Evolutionary conservation across 2,113 vertebrate species (phyloP).

Genomic region (Crotophaga sulcirostris): DNA sequence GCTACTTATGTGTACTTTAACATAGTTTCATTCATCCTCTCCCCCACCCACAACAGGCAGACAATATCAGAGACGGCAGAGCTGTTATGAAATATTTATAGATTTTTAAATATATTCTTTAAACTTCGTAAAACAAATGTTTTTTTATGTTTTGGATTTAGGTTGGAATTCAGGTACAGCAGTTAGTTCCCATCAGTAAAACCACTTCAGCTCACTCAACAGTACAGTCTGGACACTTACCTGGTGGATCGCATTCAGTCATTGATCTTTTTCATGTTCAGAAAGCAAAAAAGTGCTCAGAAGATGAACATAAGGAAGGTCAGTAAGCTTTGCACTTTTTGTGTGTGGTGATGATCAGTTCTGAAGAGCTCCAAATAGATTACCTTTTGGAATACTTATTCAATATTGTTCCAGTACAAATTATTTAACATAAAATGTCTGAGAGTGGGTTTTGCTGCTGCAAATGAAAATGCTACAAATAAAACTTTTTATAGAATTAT

Average conservation of each 20-base stretch:
- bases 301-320: constrained; percentile 76
- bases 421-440: not conserved
- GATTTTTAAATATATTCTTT: not conserved
- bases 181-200: constrained; percentile 79
- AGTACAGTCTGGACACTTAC: constrained; percentile 56
- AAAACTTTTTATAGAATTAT: not conserved
- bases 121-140: not conserved
- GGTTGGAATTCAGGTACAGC: constrained; percentile 92
- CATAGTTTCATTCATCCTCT: not conserved
- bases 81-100: not conserved
- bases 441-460: not conserved
- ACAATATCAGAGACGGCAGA: not conserved
- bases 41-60: not conserved
- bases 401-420: not conserved
- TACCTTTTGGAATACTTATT: not conserved
- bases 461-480: not conserved
- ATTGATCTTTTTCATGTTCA: constrained; percentile 84
- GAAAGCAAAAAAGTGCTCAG: constrained; percentile 59
- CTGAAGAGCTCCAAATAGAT: not conserved
- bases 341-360: not conserved
- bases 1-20: not conserved
- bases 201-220: constrained; percentile 33
- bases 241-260: constrained; percentile 80
- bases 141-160: constrained; percentile 40
- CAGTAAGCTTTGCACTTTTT: constrained; percentile 9